Conservation (phyloP, 92 coral and sea anemone species). For the Palythoa grandis region DNA sequence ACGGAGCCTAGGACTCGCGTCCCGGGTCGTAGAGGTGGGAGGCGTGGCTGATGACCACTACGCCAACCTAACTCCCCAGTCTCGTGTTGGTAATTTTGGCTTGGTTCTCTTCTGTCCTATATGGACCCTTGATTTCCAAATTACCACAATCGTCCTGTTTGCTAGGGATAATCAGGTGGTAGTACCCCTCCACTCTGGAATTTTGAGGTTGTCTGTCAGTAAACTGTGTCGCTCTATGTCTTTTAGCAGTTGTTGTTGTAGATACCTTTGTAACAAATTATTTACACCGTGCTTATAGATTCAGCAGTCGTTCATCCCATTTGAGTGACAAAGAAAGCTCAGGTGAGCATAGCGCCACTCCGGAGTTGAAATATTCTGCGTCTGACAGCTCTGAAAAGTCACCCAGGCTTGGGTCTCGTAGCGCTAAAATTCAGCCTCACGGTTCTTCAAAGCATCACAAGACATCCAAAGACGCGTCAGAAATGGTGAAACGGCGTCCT, state of each 20-base stretch:
- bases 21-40: too few species aligned
- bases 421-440: not conserved
- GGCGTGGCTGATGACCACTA: too few species aligned
- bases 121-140: too few species aligned
- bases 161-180: too few species aligned
- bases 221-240: not conserved
- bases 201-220: too few species aligned
- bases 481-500: constrained; percentile 3
- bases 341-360: constrained; percentile 17
- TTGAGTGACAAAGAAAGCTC: constrained; percentile 38
- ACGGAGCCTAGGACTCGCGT: too few species aligned
- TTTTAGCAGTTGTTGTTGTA: not conserved
- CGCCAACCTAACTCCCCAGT: too few species aligned
- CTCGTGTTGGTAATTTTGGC: too few species aligned
- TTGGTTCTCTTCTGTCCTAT: too few species aligned
- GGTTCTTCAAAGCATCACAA: not conserved
- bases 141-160: too few species aligned
- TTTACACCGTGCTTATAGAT: not conserved
- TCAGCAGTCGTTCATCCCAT: not conserved
- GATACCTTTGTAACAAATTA: not conserved
- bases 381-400: constrained; percentile 40
- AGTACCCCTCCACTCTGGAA: too few species aligned
- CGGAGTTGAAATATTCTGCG: constrained; percentile 36
- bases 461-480: constrained; percentile 15
- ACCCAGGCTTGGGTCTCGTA: constrained; percentile 19